Evolutionary conservation across 2,888 invertebrate species (phyloP), one percentile per base, ranked within the genome.

Genomic region (Scaptomyza parva): DNA sequence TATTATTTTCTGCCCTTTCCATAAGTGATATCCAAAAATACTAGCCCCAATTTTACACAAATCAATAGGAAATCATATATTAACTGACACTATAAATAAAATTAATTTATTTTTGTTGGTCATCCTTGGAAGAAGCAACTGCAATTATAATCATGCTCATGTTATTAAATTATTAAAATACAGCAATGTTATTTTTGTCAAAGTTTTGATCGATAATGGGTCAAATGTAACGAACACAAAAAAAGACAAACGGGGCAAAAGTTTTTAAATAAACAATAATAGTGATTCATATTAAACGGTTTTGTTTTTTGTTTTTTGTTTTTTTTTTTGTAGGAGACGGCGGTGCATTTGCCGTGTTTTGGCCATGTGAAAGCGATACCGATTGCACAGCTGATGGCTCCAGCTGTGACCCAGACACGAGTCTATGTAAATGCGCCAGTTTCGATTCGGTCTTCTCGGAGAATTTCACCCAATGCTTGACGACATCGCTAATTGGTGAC

Each of bases 401-500:
- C 61, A 83, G 78, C 66, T 91, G 91, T 70, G 88, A 87, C 61
- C 30, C 61, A 40, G 72, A 55, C 48, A 67, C 70, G 44, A 82
- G 80, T 50, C 78, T 68, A 65, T 92, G 91, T 71, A 63, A 73
- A 51, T 92, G 91, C 70, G 35, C 71, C 44, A 78, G 81, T 17
- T 89, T 90, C 43, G 89, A 90, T 57, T 64, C 73, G 62, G 90
- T 91, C 26, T 88, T 92, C 66, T 89, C 92, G 35, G 78, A 63
- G 39, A 82, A 90, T 55, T 90, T 80, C 57, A 71, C 88, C 71
- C 78, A 76, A 90, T 91, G 91, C 89, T 82, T 91, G 86, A 88
- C 84, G 82, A 90, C 89, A 88, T 87, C 90, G 76, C 89, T 86
- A 66, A 78, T 90, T 91, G 91, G 91, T 85, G 90, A 90, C 79